Conservation (phyloP, 1,140 invertebrate species). For the Amphibalanus amphitrite region DNA sequence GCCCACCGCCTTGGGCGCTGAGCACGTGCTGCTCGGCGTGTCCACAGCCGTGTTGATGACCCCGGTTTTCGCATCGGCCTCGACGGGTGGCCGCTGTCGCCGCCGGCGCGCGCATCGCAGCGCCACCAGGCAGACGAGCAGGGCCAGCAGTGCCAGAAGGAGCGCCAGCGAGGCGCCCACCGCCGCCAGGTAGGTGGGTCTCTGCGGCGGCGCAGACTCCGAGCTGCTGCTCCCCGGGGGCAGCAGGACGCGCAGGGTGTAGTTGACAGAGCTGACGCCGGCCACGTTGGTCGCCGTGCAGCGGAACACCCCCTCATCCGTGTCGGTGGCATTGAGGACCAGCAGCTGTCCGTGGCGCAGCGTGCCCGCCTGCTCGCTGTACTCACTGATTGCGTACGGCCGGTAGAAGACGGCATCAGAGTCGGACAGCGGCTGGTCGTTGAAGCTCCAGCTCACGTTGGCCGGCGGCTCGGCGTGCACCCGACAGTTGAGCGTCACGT, state of each 20-base stretch:
- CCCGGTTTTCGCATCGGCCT: background rate
- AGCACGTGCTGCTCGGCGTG: background rate
- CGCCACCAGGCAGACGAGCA: background rate
- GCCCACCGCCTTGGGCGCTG: background rate
- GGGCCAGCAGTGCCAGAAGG: background rate
- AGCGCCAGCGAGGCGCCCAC: background rate
- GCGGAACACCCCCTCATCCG: conserved; percentile 73
- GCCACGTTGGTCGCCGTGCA: conserved; percentile 81
- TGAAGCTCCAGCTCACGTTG: conserved; percentile 69
- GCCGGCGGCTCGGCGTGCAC: conserved; percentile 64
- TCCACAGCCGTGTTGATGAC: background rate
- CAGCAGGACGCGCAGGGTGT: conserved; percentile 62
- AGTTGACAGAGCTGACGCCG: conserved; percentile 78
- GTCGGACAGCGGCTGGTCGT: conserved; percentile 57
- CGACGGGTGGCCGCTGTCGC: no score
- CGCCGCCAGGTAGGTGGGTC: background rate
- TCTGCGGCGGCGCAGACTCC: background rate
- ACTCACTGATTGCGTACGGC: conserved; percentile 16
- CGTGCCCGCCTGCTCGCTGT: conserved; percentile 47
- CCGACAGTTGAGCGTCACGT: conserved; percentile 23
- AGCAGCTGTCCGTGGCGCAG: conserved; percentile 55
- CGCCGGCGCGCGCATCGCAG: background rate
- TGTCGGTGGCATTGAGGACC: conserved; percentile 67
- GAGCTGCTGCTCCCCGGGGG: conserved; percentile 14
- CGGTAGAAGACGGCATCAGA: conserved; percentile 37